Base-by-base conservation (phyloP, 2,797 vertebrate genomes). In the Hapalemur alaotrensis region DNA sequence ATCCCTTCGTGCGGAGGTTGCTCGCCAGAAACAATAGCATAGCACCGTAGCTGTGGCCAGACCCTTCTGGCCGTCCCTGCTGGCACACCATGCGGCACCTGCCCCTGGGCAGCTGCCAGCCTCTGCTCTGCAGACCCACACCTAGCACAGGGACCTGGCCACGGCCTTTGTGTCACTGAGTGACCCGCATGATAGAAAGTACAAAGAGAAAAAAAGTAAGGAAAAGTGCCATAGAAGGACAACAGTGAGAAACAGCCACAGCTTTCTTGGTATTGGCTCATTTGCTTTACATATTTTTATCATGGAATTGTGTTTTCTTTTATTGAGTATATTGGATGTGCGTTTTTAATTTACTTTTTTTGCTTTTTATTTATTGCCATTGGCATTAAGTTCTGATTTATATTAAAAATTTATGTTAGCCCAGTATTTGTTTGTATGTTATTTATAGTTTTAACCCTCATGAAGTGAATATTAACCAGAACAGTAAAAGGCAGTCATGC, bases 1-100 rank as follows among this genome's bases (percentile, higher is more conserved):
- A 2, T 2, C 0, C 8, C 61, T 38, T 11, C 2, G 0, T 1
- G 7, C 23, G 18, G 10, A 35, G 15, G 18, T 12, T 10, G 0
- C 4, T 52, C 0, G 10, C 23, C 4, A n/a, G 18, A 6, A 32
- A 23, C 15, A 6, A 35, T 35, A 13, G 2, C 2, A 35, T 35
- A 13, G 2, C 2, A 14, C 59, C 15, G 25, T 6, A 1, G 52
- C 41, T 0, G 2, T 0, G 4, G 28, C 65, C n/a, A 4, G 43
- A 41, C 43, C 63, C 4, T 0, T 0, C 72, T 22, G 9, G 3
- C 41, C 10, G 0, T 28, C 73, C 8, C 28, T 73, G 41, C 28
- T 4, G 18, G 48, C 20, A 20, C 2, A 3, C 4, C 0, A 5
- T 28, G 22, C 61, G 6, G 7, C 6, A 2, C 57, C 73, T 4